These are phyloP conservation scores for Manis javanica DNA, from an alignment of 2,797 vertebrate species.

Conservation along the genomic window DNA sequence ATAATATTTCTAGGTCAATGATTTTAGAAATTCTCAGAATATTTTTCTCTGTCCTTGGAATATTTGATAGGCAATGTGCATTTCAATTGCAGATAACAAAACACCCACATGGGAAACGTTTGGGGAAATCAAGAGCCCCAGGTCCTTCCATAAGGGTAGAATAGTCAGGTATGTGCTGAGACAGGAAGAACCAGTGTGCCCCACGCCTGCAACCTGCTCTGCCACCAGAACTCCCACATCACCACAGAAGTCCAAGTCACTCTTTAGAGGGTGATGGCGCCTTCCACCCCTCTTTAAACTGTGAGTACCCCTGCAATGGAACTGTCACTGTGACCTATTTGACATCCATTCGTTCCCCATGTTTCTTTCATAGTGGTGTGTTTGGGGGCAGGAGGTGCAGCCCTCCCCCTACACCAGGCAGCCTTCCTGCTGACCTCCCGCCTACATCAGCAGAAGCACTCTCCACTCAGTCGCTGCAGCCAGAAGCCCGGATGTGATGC, in stretches of 20 bases:
- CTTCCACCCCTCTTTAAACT: neutral
- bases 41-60: neutral
- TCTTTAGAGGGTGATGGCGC: neutral
- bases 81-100: neutral
- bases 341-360: neutral
- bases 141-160: neutral
- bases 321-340: neutral
- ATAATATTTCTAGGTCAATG: neutral
- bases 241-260: neutral
- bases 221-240: neutral
- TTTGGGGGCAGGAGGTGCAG: neutral
- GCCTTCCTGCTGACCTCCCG: neutral
- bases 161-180: neutral
- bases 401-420: too few relatives aligned
- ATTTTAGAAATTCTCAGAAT: neutral
- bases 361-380: neutral
- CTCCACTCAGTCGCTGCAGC: neutral
- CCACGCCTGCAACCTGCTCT: fast-evolving
- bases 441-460: neutral
- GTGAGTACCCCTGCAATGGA: neutral
- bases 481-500: neutral
- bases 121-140: neutral
- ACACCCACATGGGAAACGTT: neutral
- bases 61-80: neutral
- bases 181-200: neutral